phyloP scores from a whole-genome alignment of 2,113 vertebrate genomes.

The Xenopus borealis region DNA sequence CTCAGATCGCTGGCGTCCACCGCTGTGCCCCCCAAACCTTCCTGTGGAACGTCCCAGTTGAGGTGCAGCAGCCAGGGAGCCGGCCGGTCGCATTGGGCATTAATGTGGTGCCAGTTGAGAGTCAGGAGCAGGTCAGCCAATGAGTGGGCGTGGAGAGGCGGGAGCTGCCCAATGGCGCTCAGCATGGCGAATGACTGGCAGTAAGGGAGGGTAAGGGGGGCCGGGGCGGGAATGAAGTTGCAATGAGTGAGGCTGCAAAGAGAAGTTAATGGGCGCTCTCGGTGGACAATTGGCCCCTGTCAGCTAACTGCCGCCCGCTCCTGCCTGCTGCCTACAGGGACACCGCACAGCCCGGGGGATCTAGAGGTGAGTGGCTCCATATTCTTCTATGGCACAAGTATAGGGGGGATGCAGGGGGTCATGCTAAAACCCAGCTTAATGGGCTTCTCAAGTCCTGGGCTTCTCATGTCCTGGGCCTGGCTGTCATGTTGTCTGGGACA shows the following conservation, averaged over 20 bases:
- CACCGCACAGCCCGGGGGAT: slow-evolving; percentile 43
- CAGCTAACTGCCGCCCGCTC: slow-evolving; percentile 48
- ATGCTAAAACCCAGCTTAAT: too few species aligned
- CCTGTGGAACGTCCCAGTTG: too few species aligned
- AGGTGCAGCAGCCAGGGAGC: too few species aligned
- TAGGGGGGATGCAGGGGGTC: not conserved
- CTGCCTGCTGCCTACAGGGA: slow-evolving; percentile 42
- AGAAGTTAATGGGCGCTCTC: slow-evolving; percentile 66
- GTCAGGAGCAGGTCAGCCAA: slow-evolving; percentile 34
- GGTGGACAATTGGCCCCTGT: slow-evolving; percentile 57
- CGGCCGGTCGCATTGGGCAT: too few species aligned
- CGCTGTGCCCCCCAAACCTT: too few species aligned
- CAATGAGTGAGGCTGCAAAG: slow-evolving; percentile 53
- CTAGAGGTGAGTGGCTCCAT: not conserved
- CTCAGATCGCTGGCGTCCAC: too few species aligned
- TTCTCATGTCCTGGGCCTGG: too few species aligned
- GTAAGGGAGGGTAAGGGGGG: slow-evolving; percentile 48
- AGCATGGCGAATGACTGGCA: slow-evolving; percentile 55
- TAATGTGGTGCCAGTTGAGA: too few species aligned
- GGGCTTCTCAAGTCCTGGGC: too few species aligned
- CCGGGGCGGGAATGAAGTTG: slow-evolving; percentile 63
- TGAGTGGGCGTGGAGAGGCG: slow-evolving; percentile 15
- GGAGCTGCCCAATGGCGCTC: slow-evolving; percentile 51
- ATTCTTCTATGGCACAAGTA: not conserved
- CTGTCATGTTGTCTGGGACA: too few species aligned